phyloP scores from a whole-genome alignment of 92 coral and sea anemone genomes.

The Galaxea fascicularis region DNA sequence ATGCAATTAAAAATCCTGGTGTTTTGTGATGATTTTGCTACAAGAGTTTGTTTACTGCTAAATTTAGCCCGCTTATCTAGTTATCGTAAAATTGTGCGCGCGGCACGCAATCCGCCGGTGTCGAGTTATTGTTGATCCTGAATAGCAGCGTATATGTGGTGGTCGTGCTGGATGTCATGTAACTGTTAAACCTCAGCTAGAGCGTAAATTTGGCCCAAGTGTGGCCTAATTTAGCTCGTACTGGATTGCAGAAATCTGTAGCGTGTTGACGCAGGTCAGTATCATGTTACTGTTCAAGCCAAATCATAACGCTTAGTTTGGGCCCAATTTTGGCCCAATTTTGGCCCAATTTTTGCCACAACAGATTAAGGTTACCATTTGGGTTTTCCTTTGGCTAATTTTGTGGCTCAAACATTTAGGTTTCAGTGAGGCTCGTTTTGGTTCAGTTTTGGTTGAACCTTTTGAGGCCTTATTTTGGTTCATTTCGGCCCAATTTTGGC shows the following conservation, averaged over 20 bases:
- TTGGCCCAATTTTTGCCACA: too few relatives aligned
- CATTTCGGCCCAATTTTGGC: neutral
- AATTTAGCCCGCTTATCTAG: neutral
- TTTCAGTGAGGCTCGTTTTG: neutral
- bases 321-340: slow-evolving; percentile 20
- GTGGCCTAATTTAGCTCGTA: neutral
- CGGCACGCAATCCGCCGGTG: slow-evolving; percentile 7
- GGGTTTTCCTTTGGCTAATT: neutral
- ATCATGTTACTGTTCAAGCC: neutral
- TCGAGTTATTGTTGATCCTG: neutral
- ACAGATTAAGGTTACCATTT: neutral
- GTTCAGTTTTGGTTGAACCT: neutral
- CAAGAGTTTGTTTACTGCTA: neutral
- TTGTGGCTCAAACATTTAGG: neutral
- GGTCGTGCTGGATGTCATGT: slow-evolving; percentile 10
- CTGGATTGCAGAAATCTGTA: neutral
- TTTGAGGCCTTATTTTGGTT: neutral
- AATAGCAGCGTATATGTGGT: neutral
- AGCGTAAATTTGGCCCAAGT: neutral
- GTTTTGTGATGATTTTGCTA: neutral
- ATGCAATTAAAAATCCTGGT: neutral
- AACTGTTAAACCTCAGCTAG: neutral
- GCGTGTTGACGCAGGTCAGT: slow-evolving; percentile 1
- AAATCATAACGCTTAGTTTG: neutral
- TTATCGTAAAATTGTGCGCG: neutral